phyloP scores from a whole-genome alignment of 2,797 vertebrate genomes.

The Rhinoraja longicauda region DNA sequence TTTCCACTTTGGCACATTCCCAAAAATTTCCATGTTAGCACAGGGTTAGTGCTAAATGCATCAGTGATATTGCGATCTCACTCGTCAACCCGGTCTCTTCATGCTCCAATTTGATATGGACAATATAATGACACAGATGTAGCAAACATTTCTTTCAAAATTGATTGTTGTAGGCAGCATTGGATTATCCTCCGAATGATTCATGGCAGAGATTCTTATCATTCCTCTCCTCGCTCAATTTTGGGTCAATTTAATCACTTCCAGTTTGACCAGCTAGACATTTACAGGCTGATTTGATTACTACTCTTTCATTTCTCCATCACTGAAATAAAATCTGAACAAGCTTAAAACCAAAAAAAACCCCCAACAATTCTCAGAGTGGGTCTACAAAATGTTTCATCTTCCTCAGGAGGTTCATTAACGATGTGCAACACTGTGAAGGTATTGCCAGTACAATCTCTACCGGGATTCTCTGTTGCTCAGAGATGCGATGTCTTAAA shows the following conservation, averaged over 20 bases:
- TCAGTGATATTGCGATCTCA: background rate
- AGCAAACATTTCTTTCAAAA: slow-evolving; percentile 8
- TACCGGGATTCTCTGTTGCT: background rate
- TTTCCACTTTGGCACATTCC: background rate
- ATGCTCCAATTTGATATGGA: slow-evolving; percentile 21
- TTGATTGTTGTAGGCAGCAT: slow-evolving; percentile 16
- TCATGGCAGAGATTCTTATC: slow-evolving; percentile 12
- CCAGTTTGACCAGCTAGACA: slow-evolving; percentile 32
- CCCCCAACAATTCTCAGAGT: background rate
- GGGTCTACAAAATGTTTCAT: background rate
- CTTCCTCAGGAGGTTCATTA: background rate
- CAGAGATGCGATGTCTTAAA: background rate
- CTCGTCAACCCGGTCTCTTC: background rate
- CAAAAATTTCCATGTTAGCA: slow-evolving; percentile 19
- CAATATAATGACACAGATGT: slow-evolving; percentile 17
- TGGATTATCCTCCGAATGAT: slow-evolving; percentile 11
- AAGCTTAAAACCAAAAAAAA: background rate
- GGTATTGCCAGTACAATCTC: background rate
- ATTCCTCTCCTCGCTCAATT: slow-evolving; percentile 22
- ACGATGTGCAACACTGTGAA: background rate
- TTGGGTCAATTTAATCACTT: slow-evolving; percentile 37
- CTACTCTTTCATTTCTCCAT: background rate
- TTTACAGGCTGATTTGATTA: slow-evolving; percentile 26
- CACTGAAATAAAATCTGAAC: slow-evolving; percentile 2
- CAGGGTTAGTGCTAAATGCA: slow-evolving; percentile 22